These are phyloP conservation scores for Pristionchus japonicus DNA, from an alignment of 2,888 invertebrate species.

Conservation along the genomic window DNA sequence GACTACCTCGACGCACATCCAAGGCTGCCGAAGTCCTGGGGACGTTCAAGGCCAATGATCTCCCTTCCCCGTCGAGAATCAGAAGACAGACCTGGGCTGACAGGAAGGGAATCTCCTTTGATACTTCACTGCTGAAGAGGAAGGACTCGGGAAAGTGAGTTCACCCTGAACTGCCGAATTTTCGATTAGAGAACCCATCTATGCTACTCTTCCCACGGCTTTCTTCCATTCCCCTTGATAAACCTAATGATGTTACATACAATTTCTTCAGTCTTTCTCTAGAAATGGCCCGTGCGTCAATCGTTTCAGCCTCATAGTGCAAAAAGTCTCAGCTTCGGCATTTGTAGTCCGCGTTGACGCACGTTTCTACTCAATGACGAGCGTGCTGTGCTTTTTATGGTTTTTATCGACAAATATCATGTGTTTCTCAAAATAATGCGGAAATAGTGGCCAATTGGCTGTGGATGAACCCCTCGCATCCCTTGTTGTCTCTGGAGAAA, in stretches of 20 bases:
- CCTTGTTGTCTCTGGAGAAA: not conserved
- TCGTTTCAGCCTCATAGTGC: not conserved
- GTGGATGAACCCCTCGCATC: not conserved
- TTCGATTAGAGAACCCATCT: too few relatives aligned
- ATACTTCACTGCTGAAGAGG: not conserved
- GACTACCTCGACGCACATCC: not conserved
- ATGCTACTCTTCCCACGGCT: too few relatives aligned
- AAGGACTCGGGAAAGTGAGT: too few relatives aligned
- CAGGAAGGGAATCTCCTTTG: not conserved
- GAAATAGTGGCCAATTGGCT: too few relatives aligned
- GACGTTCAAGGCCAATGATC: not conserved
- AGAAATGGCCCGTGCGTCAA: not conserved
- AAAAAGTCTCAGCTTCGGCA: not conserved
- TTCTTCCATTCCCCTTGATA: too few relatives aligned
- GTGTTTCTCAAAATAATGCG: not conserved
- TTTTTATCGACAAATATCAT: not conserved
- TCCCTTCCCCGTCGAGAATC: not conserved
- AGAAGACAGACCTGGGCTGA: not conserved
- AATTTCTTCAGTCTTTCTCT: too few relatives aligned
- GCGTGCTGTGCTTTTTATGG: not conserved
- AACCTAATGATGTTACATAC: too few relatives aligned
- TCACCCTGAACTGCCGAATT: not conserved
- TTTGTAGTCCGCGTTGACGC: not conserved
- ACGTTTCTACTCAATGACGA: not conserved
- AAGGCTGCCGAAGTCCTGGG: not conserved